These are phyloP conservation scores for Eulimnadia texana DNA, from an alignment of 1,140 invertebrate genomes.

Conservation along the genomic window DNA sequence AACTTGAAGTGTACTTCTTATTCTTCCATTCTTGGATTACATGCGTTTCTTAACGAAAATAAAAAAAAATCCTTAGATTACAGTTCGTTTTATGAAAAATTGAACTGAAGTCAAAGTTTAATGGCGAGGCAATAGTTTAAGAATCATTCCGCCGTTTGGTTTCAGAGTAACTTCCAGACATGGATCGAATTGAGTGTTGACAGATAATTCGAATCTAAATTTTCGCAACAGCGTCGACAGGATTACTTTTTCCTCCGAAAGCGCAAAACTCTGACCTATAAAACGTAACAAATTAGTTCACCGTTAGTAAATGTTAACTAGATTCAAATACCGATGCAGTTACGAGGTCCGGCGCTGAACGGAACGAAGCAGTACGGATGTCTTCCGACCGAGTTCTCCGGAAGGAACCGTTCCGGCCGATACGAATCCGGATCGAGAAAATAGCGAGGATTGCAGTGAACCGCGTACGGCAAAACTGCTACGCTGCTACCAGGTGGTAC, in stretches of 20 bases:
- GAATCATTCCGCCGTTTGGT: neutral
- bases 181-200: neutral
- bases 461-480: slow-evolving; percentile 32
- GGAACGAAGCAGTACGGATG: slow-evolving; percentile 52
- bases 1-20: too few species aligned
- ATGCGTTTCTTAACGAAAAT: too few species aligned
- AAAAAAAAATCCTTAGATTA: too few species aligned
- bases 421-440: slow-evolving; percentile 48
- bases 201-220: slow-evolving; percentile 31
- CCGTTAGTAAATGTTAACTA: slow-evolving; percentile 21
- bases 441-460: slow-evolving; percentile 31
- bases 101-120: too few species aligned
- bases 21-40: too few species aligned
- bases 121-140: neutral
- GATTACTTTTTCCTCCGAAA: slow-evolving; percentile 69
- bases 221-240: slow-evolving; percentile 70
- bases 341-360: slow-evolving; percentile 58
- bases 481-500: slow-evolving; percentile 32
- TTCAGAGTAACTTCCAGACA: neutral
- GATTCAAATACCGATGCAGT: slow-evolving; percentile 49
- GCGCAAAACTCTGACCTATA: slow-evolving; percentile 68
- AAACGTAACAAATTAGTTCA: neutral
- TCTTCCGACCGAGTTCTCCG: slow-evolving; percentile 37
- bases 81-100: too few species aligned
- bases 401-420: slow-evolving; percentile 35